Evolutionary conservation across 2,113 vertebrate genomes (phyloP), one percentile per base, ranked within the genome.

Genomic region (Phrynocephalus versicolor): DNA sequence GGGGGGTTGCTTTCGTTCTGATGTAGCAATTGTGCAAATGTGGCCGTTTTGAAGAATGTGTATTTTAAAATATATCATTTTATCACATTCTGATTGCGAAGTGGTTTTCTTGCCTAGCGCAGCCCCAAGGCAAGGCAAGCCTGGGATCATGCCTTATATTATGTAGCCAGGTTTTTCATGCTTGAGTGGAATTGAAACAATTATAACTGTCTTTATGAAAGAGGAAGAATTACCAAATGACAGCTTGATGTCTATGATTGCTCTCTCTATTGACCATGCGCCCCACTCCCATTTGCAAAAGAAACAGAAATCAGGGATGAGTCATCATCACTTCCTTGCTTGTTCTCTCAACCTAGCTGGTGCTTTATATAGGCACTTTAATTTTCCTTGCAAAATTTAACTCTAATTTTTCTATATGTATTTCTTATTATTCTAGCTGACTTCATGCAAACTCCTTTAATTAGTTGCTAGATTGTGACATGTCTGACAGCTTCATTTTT

Each of bases 401-500:
- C 35, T 67, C 64, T 35, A 65, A 39, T 27, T 23, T 19, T 55
- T 57, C 33, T 70, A 33, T 71, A 30, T 58, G 39, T 27, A 19
- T 35, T 33, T 39, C 62, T 78, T 23, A 25, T 27, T 88, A 51
- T 62, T 64, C 39, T 79, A 86, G 51, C 65, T 80, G 62, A 37
- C 57, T 87, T 83, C 65, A 88, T 23, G 18, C 79, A 30, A 15
- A 7, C 55, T 37, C 6, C 45, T 58, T 65, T 84, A 82, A 85
- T 79, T 88, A 88, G 83, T 65, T 75, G 65, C 87, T 79, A 72
- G 37, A 30, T 33, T 0, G 87, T 86, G 67, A 85, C 62, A 81
- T 73, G 62, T 92, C 83, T 80, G 86, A 88, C 87, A 79, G 75
- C 71, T 45, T 33, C 80, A 30, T 84, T 64, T 4, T 82, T 85